Evolutionary conservation across 2,797 vertebrate species (phyloP), one percentile per base, ranked within the genome.

Genomic region (Typhlichthys eigenmanni): DNA sequence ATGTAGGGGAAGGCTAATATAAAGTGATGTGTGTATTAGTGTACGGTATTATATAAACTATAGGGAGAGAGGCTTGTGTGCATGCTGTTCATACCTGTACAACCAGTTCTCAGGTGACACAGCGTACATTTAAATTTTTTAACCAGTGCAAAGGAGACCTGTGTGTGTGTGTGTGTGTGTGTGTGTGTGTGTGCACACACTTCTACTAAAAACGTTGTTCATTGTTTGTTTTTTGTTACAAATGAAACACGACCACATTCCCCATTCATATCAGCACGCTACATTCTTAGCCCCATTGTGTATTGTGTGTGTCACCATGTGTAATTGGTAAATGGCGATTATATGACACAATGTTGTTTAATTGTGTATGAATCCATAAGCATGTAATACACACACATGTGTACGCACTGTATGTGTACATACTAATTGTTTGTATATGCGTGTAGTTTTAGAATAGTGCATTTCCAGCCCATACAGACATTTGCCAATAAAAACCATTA

Each of bases 91-190:
- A 19, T 66, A 82, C 84, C 79, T 78, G 88, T 86, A 50, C 50
- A 87, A 88, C 84, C 74, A 76, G 85, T 86, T 71, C 57, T 51
- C 56, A 72, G 67, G 56, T 29, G 71, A 62, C 66, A 34, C 34
- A 34, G 34, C 34, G 34, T 7, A 34, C 34, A 5, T 34, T 34
- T 2, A 19, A 2, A 19, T 3, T 2, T 19, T 19, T 19, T 19
- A 2, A 19, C 19, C 19, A 19, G 19, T 19, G 19, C 19, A 19
- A 19, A 19, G 2, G 2, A 19, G 19, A 19, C 19, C 19, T 19
- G 19, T 19, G 19, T 19, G 19, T 19, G 19, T 19, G 17, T 19
- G 17, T 46, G 43, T 3, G 16, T 17, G 16, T 19, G 17, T 19
- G 17, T 19, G 17, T 19, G 17, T 19, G 17, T 3, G 19, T 19